A percentile compares a stretch with the other conserved stretches of the same genome.
phyloP scores from a whole-genome alignment of 64 coral and sea anemone genomes.

The Montipora capricornis region DNA sequence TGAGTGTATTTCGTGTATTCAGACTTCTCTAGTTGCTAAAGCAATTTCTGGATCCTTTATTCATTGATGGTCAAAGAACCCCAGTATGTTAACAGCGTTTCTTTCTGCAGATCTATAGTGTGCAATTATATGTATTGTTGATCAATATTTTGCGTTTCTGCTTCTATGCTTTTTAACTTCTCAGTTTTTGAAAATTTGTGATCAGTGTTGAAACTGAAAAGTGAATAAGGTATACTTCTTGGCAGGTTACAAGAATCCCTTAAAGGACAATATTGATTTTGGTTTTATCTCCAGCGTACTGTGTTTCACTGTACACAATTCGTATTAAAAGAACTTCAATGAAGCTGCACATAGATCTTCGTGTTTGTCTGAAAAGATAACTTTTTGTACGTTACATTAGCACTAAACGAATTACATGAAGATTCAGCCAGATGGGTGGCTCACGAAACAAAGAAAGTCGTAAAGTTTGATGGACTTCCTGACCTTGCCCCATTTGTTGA shows the following conservation, averaged over 20 bases:
- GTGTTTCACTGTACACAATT: neutral
- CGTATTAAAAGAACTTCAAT: neutral
- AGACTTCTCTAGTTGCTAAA: neutral
- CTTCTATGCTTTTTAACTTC: too few relatives aligned
- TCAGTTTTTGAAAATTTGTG: neutral
- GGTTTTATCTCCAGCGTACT: neutral
- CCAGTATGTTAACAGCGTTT: neutral
- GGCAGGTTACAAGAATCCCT: neutral
- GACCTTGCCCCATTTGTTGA: too few relatives aligned
- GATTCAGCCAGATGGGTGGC: too few relatives aligned
- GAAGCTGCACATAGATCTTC: neutral
- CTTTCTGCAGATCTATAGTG: neutral
- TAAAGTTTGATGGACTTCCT: too few relatives aligned
- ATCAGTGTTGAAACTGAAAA: neutral
- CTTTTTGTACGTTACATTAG: neutral
- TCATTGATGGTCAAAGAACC: neutral
- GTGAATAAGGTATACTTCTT: neutral
- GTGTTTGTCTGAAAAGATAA: neutral
- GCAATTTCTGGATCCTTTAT: neutral
- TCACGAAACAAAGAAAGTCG: too few relatives aligned
- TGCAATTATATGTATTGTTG: neutral
- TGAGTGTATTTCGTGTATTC: neutral
- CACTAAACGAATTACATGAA: too few relatives aligned
- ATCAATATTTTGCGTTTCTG: neutral
- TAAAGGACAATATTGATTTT: neutral